These are phyloP conservation scores for Arbacia lixula DNA, from an alignment of 53 echinoderm and acorn worm genomes.

Conservation along the genomic window DNA sequence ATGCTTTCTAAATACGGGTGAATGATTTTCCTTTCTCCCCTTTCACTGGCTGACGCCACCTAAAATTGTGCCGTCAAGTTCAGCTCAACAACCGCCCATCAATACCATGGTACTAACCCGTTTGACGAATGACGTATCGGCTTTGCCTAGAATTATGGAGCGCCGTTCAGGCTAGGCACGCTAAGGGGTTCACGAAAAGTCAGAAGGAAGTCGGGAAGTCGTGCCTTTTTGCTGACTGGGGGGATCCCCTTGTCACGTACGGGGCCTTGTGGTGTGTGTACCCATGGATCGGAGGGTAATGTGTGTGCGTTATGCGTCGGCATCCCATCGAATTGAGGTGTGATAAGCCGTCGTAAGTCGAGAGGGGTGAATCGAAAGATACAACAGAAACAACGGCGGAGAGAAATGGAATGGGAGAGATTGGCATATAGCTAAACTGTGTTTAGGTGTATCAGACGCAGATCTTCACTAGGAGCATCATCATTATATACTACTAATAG, in stretches of 20 bases:
- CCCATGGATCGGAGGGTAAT: conserved; percentile 17
- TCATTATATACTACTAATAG: no score
- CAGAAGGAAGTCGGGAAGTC: neutral
- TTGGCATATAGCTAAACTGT: no score
- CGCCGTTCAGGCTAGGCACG: neutral
- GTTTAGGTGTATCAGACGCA: no score
- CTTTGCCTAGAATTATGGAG: conserved; percentile 6
- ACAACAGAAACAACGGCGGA: no score
- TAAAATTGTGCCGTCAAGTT: conserved; percentile 7
- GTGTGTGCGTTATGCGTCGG: neutral
- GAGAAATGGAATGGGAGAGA: no score
- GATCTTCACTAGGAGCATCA: no score
- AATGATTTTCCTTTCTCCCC: no score
- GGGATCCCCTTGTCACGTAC: neutral
- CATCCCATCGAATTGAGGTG: conserved; percentile 12
- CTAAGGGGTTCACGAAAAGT: no score
- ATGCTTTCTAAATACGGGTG: no score
- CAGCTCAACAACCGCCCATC: neutral
- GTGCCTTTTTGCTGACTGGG: neutral
- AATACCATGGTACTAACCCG: neutral
- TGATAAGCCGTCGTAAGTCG: neutral
- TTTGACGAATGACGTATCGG: neutral
- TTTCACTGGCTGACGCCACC: neutral
- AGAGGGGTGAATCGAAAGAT: no score
- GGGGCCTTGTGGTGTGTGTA: neutral